Evolutionary conservation across 2,797 vertebrate genomes (phyloP).

Genomic region (Phataginus tricuspis): DNA sequence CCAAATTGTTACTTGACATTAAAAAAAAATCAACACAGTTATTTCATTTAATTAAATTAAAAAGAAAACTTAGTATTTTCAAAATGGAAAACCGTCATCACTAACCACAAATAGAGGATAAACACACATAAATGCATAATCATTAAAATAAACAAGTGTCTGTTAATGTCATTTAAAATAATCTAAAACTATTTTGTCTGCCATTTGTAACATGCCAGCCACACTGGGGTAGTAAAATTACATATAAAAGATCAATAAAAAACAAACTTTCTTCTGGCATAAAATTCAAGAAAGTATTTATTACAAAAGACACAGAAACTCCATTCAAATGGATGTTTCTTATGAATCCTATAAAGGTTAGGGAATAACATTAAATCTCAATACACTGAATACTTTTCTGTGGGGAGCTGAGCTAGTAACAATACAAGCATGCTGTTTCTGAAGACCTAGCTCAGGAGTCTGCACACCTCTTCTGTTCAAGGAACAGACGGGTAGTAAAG

Average conservation of each 20-base stretch:
- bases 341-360: slow-evolving; percentile 41
- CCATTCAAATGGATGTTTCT: slow-evolving; percentile 35
- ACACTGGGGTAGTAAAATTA: neutral
- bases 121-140: neutral
- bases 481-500: too few relatives aligned
- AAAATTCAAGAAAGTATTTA: slow-evolving; percentile 52
- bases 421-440: neutral
- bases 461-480: neutral
- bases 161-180: slow-evolving; percentile 28
- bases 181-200: slow-evolving; percentile 15
- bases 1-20: neutral
- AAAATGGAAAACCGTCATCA: neutral
- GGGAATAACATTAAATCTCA: neutral
- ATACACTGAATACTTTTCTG: neutral
- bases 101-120: neutral
- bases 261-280: slow-evolving; percentile 30
- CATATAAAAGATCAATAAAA: neutral
- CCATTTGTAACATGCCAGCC: neutral
- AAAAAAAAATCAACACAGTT: neutral
- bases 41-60: slow-evolving; percentile 1
- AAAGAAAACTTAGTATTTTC: neutral
- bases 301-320: slow-evolving; percentile 35
- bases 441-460: neutral
- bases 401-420: neutral
- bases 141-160: neutral